Base-by-base conservation (phyloP, 2,113 vertebrate genomes). In the Psilopsiagon aymara region DNA sequence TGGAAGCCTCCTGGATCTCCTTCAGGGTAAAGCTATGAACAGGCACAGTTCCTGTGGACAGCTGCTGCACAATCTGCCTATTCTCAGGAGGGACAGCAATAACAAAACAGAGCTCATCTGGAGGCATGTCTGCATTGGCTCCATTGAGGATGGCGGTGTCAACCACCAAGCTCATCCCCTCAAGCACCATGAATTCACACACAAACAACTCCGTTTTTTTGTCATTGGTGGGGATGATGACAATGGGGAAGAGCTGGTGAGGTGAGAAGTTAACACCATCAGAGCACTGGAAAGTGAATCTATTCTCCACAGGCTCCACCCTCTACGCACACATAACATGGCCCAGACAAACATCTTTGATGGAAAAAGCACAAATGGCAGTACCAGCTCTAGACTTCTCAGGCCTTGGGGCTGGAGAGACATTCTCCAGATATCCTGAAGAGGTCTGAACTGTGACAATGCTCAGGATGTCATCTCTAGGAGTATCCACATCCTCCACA, bases 371-470 rank as follows among this genome's bases (percentile, higher is more conserved):
- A 87, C 97, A 97, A 78, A 98, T 97, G 44, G 97, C 92, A 39
- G 39, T 95, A 49, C 97, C 96, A 29, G 85, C 75, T 73, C 37
- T 94, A 33, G 97, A 97, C 37, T 94, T 97, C 67, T 97, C 91
- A 14, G 97, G 98, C 12, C 95, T 95, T n/a, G 96, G 94, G 28
- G 95, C 97, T 90, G 96, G 96, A 69, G 96, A 97, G 51, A 93
- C 77, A 28, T 97, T 98, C 91, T 98, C 97, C 43, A 98, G 84
- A 86, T 98, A 98, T 8, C 98, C 97, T 66, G 93, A 98, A 23
- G 89, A 83, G 51, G 97, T 94, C 79, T 98, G 98, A 25, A 87
- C 49, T 57, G 91, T 96, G 33, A 98, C 73, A 44, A 91, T 97
- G 80, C 97, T 98, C 39, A 98, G 77, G 57, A 98, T 88, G 63